Evolutionary conservation across 2,113 vertebrate genomes (phyloP), one percentile per base, ranked within the genome.

Genomic region (Atrichornis clamosus): DNA sequence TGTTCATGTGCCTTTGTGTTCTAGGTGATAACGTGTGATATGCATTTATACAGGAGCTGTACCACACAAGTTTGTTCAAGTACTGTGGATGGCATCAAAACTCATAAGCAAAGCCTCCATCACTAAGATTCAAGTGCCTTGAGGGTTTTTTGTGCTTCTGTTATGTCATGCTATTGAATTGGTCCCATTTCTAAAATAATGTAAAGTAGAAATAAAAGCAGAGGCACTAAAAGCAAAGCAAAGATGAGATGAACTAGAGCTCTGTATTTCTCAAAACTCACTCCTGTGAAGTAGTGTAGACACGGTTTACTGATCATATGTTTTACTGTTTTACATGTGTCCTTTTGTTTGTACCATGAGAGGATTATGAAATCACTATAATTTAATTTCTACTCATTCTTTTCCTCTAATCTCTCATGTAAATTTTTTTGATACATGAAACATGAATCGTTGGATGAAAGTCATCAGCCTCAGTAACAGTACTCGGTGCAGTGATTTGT

Each of bases 31-130:
- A 28, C 7, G 18, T 37, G 37, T 4, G 7, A 53, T 67, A 11
- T 0, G 3, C 0, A 0, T 64, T 77, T 75, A 22, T 21, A 17
- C 20, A 39, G 75, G 23, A 82, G 11, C 53, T 41, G 11, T 33
- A 24, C 26, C 19, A 19, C 16, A 10, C 5, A 10, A 82, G 14
- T 37, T 87, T 65, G 27, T 82, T 67, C 37, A 35, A 6, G 23
- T 63, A 7, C 33, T 53, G 32, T 24, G 11, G 15, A 3, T 26
- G 44, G 30, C n/a, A n/a, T 62, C 15, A 46, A 65, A 91, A 58
- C 60, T 78, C 27, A 2, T 2, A 64, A 30, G 23, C 27, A 50
- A 68, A 85, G 20, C 33, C 9, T 78, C 9, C 22, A 4, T 64
- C 46, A 70, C 55, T 39, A 13, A 0, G 0, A 23, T 33, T 35